Evolutionary conservation across 2,888 invertebrate species (phyloP), one percentile per base, ranked within the genome.

Genomic region (Drosophila cognata): DNA sequence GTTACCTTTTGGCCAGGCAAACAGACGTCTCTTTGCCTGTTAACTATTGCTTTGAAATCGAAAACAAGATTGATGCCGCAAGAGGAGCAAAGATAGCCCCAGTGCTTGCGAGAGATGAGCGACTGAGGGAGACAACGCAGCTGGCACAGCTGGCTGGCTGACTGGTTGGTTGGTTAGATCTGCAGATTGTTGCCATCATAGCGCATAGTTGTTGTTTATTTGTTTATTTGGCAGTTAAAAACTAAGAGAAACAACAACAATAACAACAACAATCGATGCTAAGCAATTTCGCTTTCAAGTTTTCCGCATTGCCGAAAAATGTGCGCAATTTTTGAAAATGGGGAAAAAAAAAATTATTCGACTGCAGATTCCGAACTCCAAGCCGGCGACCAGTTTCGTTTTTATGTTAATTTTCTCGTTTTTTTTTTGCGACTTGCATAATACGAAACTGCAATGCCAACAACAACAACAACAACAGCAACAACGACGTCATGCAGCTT

Each of bases 41-140:
- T 79, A 74, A 66, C 66, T 58, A 63, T 76, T 61, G 76, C 71
- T 85, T 80, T 83, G 85, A 85, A 85, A 85, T 78, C 85, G 85
- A 85, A 85, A 85, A 87, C 85, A 82, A 85, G 83, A 87, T 85
- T 87, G 82, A 85, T 84, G 81, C 79, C 64, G 29, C 70, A 77
- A 62, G 59, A 57, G 61, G 67, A 80, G 66, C 65, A 46, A 52
- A 31, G 60, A 59, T 56, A 46, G 29, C 41, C 57, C n/a, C 16
- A 33, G 41, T 41, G 33, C 50, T 41, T 41, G 46, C 25, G 13
- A 16, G 36, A 50, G 36, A 51, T 57, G 55, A 13, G 55, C 7
- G 31, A 71, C 77, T 65, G 65, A 70, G 69, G 80, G 82, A 78
- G 78, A 66, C 71, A 70, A 69, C 71, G 69, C 84, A 85, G 83